phyloP scores from a whole-genome alignment of 2,113 vertebrate species.

The Psittacula cyanocephala region DNA sequence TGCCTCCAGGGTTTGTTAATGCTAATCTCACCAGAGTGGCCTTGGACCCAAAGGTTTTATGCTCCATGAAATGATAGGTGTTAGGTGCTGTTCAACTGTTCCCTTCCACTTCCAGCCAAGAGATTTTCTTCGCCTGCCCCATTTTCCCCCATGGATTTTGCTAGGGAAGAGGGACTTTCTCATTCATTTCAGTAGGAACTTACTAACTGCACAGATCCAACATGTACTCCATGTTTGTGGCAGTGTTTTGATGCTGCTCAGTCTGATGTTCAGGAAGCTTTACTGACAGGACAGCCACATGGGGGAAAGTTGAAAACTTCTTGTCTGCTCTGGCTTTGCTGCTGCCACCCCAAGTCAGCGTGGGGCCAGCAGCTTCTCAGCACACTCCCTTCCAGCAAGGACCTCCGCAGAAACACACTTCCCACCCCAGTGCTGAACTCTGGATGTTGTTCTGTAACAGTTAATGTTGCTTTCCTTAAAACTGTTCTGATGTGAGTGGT shows the following conservation, averaged over 20 bases:
- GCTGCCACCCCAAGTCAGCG: rapidly evolving
- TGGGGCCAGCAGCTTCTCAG: background rate
- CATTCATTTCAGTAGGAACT: background rate
- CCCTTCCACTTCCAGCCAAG: background rate
- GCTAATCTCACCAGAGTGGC: background rate
- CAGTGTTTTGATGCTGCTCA: background rate
- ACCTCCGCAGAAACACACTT: background rate
- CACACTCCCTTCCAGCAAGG: background rate
- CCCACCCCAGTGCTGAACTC: background rate
- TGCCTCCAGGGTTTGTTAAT: background rate
- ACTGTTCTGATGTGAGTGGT: background rate
- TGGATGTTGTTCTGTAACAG: background rate
- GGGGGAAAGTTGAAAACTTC: background rate
- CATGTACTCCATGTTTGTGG: background rate
- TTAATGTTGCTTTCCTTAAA: background rate
- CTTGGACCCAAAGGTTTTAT: background rate
- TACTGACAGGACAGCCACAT: background rate
- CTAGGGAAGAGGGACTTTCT: background rate
- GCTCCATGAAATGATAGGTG: background rate
- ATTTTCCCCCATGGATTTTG: background rate
- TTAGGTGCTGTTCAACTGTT: background rate
- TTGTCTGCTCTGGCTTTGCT: background rate
- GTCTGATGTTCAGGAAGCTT: rapidly evolving
- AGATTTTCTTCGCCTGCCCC: background rate
- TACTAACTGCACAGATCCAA: background rate